These are phyloP conservation scores for Teleiodes luculella DNA, from an alignment of 2,888 invertebrate genomes.

Conservation along the genomic window DNA sequence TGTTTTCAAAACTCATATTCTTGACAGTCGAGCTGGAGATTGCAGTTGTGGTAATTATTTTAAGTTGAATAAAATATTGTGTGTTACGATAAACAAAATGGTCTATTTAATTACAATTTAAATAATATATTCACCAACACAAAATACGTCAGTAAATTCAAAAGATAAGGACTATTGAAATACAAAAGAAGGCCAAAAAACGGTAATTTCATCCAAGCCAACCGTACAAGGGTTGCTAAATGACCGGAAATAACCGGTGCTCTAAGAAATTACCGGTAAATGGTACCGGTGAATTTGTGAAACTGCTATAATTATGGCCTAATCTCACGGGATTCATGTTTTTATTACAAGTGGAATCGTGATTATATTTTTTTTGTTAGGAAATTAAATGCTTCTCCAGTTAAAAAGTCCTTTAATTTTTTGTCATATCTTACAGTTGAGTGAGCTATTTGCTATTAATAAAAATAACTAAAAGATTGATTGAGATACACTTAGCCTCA, in stretches of 20 bases:
- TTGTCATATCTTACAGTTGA: too few species aligned
- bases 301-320: slow-evolving; percentile 13
- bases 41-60: too few species aligned
- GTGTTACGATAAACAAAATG: too few species aligned
- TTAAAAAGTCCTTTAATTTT: too few species aligned
- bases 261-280: slow-evolving; percentile 11
- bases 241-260: slow-evolving; percentile 19
- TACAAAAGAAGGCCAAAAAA: slow-evolving; percentile 3
- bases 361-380: neutral
- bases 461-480: too few species aligned
- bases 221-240: slow-evolving; percentile 14
- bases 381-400: neutral
- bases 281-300: slow-evolving; percentile 15
- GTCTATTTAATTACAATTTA: too few species aligned
- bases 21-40: too few species aligned
- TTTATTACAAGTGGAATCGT: slow-evolving; percentile 2
- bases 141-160: neutral
- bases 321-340: slow-evolving; percentile 10
- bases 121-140: neutral
- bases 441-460: too few species aligned
- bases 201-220: slow-evolving; percentile 5
- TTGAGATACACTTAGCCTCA: too few species aligned
- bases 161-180: slow-evolving; percentile 7
- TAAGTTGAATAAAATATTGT: too few species aligned
- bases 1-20: too few species aligned